Evolutionary conservation across 2,797 vertebrate genomes (phyloP).

Genomic region (Rhinella marina): DNA sequence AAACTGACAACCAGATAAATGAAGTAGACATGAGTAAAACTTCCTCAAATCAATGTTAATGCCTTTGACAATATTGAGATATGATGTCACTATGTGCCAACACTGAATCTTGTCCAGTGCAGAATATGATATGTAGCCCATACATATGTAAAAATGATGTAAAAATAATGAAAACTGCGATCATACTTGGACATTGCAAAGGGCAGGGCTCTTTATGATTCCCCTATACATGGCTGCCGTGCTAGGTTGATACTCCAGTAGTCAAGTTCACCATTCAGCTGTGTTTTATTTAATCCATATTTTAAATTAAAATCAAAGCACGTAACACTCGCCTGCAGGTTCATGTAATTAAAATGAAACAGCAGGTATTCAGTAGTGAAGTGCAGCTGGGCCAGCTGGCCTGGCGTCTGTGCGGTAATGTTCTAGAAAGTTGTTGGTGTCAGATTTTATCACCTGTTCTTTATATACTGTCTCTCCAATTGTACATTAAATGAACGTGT

Average conservation of each 20-base stretch:
- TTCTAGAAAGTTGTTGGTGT: constrained; percentile 40
- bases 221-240: neutral
- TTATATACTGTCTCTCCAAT: constrained; percentile 64
- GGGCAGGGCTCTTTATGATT: neutral
- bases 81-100: neutral
- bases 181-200: neutral
- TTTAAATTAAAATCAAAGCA: constrained; percentile 61
- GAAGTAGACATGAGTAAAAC: too few relatives aligned
- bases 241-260: constrained; percentile 1
- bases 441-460: constrained; percentile 71
- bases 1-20: too few relatives aligned
- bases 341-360: constrained; percentile 71
- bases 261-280: constrained; percentile 40
- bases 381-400: constrained; percentile 65
- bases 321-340: constrained; percentile 65
- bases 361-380: constrained; percentile 65
- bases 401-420: constrained; percentile 65
- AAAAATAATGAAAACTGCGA: neutral
- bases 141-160: too few relatives aligned
- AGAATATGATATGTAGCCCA: too few relatives aligned
- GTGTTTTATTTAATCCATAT: constrained; percentile 42
- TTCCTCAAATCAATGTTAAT: too few relatives aligned
- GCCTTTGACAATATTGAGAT: neutral
- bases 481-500: constrained; percentile 62
- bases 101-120: neutral